These are phyloP conservation scores for Papilio dardanus DNA, from an alignment of 1,140 invertebrate species.

Conservation along the genomic window DNA sequence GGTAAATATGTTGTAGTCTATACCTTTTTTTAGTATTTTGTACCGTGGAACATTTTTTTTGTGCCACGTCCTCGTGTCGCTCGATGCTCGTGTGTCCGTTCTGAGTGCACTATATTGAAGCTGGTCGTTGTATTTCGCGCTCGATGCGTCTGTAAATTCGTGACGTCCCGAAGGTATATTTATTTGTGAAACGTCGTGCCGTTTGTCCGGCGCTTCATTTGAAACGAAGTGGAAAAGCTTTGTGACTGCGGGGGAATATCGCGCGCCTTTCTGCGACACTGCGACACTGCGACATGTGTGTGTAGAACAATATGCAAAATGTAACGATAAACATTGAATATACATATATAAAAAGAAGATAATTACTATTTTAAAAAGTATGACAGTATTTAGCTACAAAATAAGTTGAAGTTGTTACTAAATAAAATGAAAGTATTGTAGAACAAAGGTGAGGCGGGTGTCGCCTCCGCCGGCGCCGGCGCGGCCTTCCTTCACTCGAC, in stretches of 20 bases:
- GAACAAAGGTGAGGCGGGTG: background rate
- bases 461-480: background rate
- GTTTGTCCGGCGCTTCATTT: conserved; percentile 4
- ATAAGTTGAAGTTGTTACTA: background rate
- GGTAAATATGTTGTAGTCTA: no score
- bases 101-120: background rate
- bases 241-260: background rate
- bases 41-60: background rate
- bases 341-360: no score
- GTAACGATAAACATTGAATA: background rate
- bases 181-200: conserved; percentile 14
- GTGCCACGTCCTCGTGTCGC: background rate
- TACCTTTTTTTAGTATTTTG: background rate
- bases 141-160: conserved; percentile 2
- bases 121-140: background rate
- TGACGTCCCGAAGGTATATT: conserved; percentile 20
- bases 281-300: background rate
- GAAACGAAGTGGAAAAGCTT: background rate
- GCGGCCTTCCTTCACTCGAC: background rate
- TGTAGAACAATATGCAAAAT: no score
- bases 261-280: background rate
- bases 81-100: background rate
- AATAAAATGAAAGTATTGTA: no score
- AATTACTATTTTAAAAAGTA: background rate
- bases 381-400: background rate